A percentile compares a stretch with the other conserved stretches of the same genome.
Conservation (phyloP, 2,113 vertebrate genomes). For the Triplophysa tibetana region DNA sequence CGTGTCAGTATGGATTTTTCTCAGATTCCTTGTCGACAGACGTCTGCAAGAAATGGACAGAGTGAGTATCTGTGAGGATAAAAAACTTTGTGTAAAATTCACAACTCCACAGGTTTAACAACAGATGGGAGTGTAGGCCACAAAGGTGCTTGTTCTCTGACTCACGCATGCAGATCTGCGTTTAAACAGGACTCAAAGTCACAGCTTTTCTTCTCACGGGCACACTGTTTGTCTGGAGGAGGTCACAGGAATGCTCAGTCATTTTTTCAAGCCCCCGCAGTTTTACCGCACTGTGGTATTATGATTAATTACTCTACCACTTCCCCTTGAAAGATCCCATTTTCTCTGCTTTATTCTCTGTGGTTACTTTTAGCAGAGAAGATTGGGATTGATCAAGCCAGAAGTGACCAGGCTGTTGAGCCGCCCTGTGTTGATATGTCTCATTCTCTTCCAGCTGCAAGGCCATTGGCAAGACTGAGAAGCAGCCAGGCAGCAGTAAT, state of each 20-base stretch:
- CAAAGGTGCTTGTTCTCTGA: conserved; percentile 21
- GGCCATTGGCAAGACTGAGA: conserved; percentile 65
- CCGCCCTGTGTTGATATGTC: conserved; percentile 29
- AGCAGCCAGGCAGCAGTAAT: conserved; percentile 59
- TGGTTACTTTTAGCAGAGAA: conserved; percentile 41
- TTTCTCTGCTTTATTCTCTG: conserved; percentile 51
- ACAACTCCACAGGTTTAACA: not conserved
- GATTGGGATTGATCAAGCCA: conserved; percentile 41
- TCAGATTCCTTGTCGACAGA: conserved; percentile 73
- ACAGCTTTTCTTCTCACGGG: conserved; percentile 45
- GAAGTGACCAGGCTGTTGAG: conserved; percentile 6
- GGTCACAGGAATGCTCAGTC: conserved; percentile 40
- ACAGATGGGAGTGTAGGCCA: conserved; percentile 14
- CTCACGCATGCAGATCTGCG: conserved; percentile 3
- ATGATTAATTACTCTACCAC: conserved; percentile 62
- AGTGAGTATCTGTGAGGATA: conserved; percentile 74
- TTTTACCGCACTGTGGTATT: conserved; percentile 52
- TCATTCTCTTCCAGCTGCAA: conserved; percentile 69
- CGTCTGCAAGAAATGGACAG: conserved; percentile 85
- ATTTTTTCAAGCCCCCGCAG: conserved; percentile 50
- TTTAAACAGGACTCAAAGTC: conserved; percentile 16
- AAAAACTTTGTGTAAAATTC: not conserved
- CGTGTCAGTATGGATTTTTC: conserved; percentile 82
- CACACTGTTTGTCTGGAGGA: conserved; percentile 47
- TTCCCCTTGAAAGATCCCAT: conserved; percentile 58